Evolutionary conservation across 2,888 invertebrate genomes (phyloP), one percentile per base, ranked within the genome.

Genomic region (Drosophila histrio): DNA sequence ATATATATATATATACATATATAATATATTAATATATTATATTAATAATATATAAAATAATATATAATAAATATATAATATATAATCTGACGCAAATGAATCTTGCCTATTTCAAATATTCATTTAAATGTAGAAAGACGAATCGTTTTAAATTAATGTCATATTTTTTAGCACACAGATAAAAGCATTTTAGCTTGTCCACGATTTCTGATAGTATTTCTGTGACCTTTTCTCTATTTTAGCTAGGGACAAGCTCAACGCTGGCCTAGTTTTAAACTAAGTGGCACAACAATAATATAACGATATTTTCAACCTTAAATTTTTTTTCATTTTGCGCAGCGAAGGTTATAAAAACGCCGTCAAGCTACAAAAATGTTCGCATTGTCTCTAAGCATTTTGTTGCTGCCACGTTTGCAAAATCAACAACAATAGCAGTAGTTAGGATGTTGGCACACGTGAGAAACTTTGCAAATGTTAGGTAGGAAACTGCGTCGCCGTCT

Each of bases 181-280:
- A 56, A 66, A 66, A 26, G 28, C 47, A 24, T 56, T 15, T 46
- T 6, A 8, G 11, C 9, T 11, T 17, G 22, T n/a, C 3, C 9
- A 11, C 38, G 22, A 9, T 50, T 36, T 52, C 26, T 38, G 22
- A 60, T 57, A n/a, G n/a, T n/a, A 30, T 24, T 7, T 30, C 17
- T 11, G 36, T 49, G 63, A 63, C 75, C 69, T 75, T 57, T 57
- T 28, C 41, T 8, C 13, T 13, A 28, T 39, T 54, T 54, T 41
- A 32, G 32, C 41, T 30, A 1, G 39, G 49, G 41, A 50, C 64
- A 59, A 54, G 46, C 62, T 65, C 43, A 50, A 56, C 57, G 68
- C 53, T 81, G 82, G 66, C 88, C 82, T 78, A 85, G 72, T 78
- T 77, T 66, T 56, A 66, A 72, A 83, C 73, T 64, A 80, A 77